Base-by-base conservation (phyloP, 2,888 invertebrate genomes). In the Rotaria sp. region DNA sequence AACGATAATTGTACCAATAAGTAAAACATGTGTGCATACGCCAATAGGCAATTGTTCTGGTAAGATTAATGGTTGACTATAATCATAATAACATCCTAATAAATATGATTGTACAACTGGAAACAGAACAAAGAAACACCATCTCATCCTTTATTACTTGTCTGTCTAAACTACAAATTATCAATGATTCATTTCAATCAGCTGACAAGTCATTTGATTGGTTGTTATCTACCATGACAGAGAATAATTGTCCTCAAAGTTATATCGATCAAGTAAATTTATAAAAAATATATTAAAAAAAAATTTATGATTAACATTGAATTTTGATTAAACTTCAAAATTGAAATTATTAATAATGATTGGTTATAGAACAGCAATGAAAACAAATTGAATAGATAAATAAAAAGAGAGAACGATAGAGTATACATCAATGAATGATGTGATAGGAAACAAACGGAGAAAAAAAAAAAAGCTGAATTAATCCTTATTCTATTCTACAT, bases 31-130 rank as follows among this genome's bases (percentile, higher is more conserved):
- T n/a, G 85, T 85, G 75, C 85, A 85, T 24, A 84, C 38, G 55
- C 41, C 85, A 26, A 41, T 38, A n/a, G 85, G 85, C 18, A 85
- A 50, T 41, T 55, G 80, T 41, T 85, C 85, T 38, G 80, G 55
- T 52, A 55, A 41, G 15, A 85, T 41, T 41, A 55, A 50, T 80
- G 74, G 85, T 1, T 74, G 85, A 24, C 55, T 75, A 57, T 80
- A 85, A 30, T 80, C 52, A 80, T 85, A 85, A 52, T 85, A 85
- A 85, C 85, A 85, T n/a, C 75, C 75, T 45, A 85, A 84, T 30
- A 85, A 26, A 85, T 80, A 85, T 7, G 41, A 59, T 30, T n/a
- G 48, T n/a, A 30, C 45, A 41, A n/a, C 45, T 4, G 80, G 41
- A 80, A 80, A 26, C 10, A 80, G 5, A 3, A 80, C 10, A n/a